These are phyloP conservation scores for Mechanitis messenoides DNA, from an alignment of 2,888 invertebrate species.

Conservation along the genomic window DNA sequence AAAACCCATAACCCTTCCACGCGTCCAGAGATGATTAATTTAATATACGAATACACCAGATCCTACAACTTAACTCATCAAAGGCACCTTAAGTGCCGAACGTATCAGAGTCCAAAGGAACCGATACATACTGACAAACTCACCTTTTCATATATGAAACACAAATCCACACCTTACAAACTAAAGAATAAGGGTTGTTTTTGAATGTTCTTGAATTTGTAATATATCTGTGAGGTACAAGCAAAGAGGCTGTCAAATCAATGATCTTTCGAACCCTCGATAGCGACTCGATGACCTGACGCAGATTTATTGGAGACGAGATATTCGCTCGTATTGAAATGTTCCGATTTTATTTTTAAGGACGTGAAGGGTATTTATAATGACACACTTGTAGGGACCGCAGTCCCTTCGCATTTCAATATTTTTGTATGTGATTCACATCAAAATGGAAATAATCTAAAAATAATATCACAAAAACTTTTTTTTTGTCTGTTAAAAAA, in stretches of 20 bases:
- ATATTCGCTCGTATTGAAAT: conserved; percentile 6
- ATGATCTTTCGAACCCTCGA: conserved; percentile 34
- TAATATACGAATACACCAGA: conserved; percentile 11
- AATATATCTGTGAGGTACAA: conserved; percentile 10
- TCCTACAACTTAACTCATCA: conserved; percentile 36
- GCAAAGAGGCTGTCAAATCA: conserved; percentile 40
- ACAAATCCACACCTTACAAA: not conserved
- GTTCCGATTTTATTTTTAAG: conserved; percentile 2
- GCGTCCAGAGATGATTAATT: not conserved
- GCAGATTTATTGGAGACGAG: conserved; percentile 27
- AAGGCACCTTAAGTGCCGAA: conserved; percentile 33
- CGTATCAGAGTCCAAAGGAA: conserved; percentile 32
- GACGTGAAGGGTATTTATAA: not conserved
- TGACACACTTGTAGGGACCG: conserved; percentile 2
- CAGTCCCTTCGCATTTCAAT: not conserved
- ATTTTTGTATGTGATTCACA: not conserved
- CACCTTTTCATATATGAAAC: not conserved
- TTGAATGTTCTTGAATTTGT: not conserved
- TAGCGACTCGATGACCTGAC: conserved; percentile 33
- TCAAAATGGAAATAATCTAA: too few relatives aligned
- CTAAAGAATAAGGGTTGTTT: conserved; percentile 12
- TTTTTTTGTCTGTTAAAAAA: too few relatives aligned
- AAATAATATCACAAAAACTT: too few relatives aligned
- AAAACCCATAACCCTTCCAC: not conserved
- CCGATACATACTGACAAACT: conserved; percentile 27